phyloP scores from a whole-genome alignment of 1,140 invertebrate species.

The Chymomyza costata region DNA sequence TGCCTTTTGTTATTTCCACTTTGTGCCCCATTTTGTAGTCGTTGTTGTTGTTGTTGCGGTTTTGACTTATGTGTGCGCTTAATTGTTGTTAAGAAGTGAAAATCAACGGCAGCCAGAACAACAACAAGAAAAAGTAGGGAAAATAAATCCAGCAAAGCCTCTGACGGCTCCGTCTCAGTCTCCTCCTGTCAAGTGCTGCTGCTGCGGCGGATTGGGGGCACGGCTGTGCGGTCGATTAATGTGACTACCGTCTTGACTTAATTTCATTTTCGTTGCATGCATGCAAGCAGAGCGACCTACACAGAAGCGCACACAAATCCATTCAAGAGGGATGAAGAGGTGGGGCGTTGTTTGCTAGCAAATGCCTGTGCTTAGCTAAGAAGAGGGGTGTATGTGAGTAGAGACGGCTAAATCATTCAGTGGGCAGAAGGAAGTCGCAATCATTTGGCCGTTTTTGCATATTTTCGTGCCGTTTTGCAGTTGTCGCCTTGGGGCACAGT shows the following conservation, averaged over 20 bases:
- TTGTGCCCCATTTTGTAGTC: constrained; percentile 46
- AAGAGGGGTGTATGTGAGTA: too few species aligned
- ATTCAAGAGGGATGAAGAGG: not conserved
- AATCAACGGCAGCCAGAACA: constrained; percentile 46
- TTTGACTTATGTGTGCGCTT: constrained; percentile 69
- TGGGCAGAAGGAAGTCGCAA: constrained; percentile 52
- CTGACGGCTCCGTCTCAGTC: not conserved
- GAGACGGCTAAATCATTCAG: too few species aligned
- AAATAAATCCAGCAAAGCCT: constrained; percentile 56
- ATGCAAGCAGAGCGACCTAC: constrained; percentile 47
- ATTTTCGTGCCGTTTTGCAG: constrained; percentile 66
- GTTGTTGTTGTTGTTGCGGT: constrained; percentile 54
- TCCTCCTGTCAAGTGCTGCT: constrained; percentile 32
- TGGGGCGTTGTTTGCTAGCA: constrained; percentile 7
- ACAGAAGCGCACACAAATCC: constrained; percentile 12
- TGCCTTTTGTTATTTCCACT: constrained; percentile 63
- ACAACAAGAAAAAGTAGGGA: constrained; percentile 30
- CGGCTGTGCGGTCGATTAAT: constrained; percentile 55
- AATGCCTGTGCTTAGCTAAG: too few species aligned
- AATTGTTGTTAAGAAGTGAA: constrained; percentile 73
- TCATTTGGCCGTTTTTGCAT: constrained; percentile 69
- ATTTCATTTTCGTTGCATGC: constrained; percentile 64
- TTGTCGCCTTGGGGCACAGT: too few species aligned
- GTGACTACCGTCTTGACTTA: constrained; percentile 69
- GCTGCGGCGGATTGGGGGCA: not conserved